phyloP scores from a whole-genome alignment of 1,140 invertebrate genomes.

The Orius laevigatus region DNA sequence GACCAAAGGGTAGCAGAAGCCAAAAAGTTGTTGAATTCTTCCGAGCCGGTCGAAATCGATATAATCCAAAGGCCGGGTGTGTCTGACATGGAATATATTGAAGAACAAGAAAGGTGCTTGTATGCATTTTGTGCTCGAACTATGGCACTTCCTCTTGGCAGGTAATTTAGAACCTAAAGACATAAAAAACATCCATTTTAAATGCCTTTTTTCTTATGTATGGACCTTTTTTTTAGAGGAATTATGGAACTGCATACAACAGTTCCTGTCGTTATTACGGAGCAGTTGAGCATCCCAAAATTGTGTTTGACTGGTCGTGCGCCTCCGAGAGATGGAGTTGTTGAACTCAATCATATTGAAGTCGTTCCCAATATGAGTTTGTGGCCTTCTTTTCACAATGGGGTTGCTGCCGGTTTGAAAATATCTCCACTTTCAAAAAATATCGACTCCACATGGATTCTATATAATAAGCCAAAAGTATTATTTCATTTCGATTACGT shows the following conservation, averaged over 20 bases:
- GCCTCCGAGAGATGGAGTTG: constrained; percentile 58
- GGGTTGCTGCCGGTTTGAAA: constrained; percentile 77
- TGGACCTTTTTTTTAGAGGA: constrained; percentile 41
- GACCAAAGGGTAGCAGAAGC: constrained; percentile 74
- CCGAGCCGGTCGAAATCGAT: constrained; percentile 69
- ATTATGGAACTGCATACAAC: constrained; percentile 78
- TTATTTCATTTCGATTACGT: background rate
- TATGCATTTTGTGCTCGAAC: constrained; percentile 79
- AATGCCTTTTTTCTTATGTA: background rate
- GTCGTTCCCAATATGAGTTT: constrained; percentile 70
- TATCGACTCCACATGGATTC: constrained; percentile 85
- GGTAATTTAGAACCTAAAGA: constrained; percentile 29
- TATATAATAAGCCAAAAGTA: constrained; percentile 78
- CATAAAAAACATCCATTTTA: no score
- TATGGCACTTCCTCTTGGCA: constrained; percentile 80
- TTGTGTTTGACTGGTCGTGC: constrained; percentile 74
- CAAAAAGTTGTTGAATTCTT: constrained; percentile 68
- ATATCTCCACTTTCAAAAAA: constrained; percentile 51
- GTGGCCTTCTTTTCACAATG: constrained; percentile 94
- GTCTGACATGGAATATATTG: constrained; percentile 92
- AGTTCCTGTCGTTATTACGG: constrained; percentile 58
- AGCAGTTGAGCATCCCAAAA: constrained; percentile 63
- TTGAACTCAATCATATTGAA: constrained; percentile 80
- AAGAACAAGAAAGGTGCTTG: constrained; percentile 86
- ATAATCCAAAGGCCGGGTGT: constrained; percentile 80